phyloP scores from a whole-genome alignment of 2,888 invertebrate species.

The Athetis lepigone region DNA sequence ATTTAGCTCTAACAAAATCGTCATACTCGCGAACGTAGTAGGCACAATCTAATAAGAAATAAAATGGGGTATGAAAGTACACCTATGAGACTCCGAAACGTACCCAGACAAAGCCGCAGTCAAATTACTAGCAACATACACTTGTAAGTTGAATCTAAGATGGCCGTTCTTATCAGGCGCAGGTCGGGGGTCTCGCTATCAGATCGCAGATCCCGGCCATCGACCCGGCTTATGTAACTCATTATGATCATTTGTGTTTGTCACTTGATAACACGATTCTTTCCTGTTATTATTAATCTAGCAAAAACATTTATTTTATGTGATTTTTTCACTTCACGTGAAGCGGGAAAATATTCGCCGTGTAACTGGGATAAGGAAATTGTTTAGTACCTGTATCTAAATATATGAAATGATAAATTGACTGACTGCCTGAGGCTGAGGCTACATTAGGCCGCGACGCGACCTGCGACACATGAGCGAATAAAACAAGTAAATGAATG shows the following conservation, averaged over 20 bases:
- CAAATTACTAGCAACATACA: constrained; percentile 4
- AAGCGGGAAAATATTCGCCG: constrained; percentile 1
- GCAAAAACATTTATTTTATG: background rate
- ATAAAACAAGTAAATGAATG: no score
- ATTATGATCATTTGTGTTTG: constrained; percentile 42
- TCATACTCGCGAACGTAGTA: no score
- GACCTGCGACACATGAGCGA: no score
- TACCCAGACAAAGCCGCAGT: background rate
- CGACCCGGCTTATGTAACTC: constrained; percentile 74
- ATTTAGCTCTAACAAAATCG: no score
- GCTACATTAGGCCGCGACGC: no score
- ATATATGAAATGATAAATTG: no score
- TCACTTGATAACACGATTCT: constrained; percentile 38
- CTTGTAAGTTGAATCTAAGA: constrained; percentile 72
- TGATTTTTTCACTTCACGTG: background rate
- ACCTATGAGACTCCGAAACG: background rate
- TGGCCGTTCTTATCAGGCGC: constrained; percentile 67
- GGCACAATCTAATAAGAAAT: background rate
- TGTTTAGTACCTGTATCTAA: constrained; percentile 9
- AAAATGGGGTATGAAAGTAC: background rate
- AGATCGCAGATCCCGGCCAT: constrained; percentile 73
- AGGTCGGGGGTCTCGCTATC: constrained; percentile 61
- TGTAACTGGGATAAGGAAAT: constrained; percentile 13
- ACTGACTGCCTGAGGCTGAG: no score
- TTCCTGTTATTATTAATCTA: constrained; percentile 22